These are phyloP conservation scores for Acanthopagrus latus DNA, from an alignment of 2,797 vertebrate genomes.

Conservation along the genomic window DNA sequence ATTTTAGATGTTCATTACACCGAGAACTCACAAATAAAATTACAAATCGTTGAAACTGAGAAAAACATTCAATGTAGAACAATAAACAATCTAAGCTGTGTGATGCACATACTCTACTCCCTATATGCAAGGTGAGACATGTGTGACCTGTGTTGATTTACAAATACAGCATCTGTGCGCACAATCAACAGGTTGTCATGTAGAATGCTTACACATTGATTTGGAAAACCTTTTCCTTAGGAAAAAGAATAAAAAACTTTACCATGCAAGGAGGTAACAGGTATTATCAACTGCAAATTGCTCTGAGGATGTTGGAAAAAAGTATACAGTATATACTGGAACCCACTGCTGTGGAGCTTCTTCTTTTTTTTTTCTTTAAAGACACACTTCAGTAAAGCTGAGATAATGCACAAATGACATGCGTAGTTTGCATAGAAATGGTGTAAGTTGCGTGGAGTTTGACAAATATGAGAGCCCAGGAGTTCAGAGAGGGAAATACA, in stretches of 20 bases:
- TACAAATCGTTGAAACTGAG: constrained; percentile 38
- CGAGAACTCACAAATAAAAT: constrained; percentile 36
- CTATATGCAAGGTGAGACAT: constrained; percentile 46
- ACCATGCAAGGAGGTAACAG: constrained; percentile 85
- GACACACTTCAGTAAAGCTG: constrained; percentile 72
- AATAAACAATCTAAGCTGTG: constrained; percentile 51
- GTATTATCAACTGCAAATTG: constrained; percentile 65
- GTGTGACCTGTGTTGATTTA: constrained; percentile 37
- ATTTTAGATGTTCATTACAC: constrained; percentile 24
- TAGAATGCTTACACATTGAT: constrained; percentile 81
- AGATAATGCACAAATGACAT: constrained; percentile 79
- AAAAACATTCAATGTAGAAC: constrained; percentile 58
- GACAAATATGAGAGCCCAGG: constrained; percentile 59
- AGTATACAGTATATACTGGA: constrained; percentile 60
- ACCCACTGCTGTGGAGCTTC: constrained; percentile 25
- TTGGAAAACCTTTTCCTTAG: constrained; percentile 84
- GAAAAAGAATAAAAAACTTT: constrained; percentile 85
- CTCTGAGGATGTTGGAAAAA: constrained; percentile 59
- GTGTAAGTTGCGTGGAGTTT: constrained; percentile 53
- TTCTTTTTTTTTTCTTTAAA: constrained; percentile 28
- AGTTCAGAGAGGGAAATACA: constrained; percentile 39
- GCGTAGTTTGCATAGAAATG: constrained; percentile 85
- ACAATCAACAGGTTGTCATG: constrained; percentile 71
- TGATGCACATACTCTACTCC: constrained; percentile 49
- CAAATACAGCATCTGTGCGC: constrained; percentile 65